Percentiles rank a stretch among this genome's conserved stretches.
These are phyloP conservation scores for Alosa alosa DNA, from an alignment of 2,113 vertebrate genomes.

Conservation along the genomic window DNA sequence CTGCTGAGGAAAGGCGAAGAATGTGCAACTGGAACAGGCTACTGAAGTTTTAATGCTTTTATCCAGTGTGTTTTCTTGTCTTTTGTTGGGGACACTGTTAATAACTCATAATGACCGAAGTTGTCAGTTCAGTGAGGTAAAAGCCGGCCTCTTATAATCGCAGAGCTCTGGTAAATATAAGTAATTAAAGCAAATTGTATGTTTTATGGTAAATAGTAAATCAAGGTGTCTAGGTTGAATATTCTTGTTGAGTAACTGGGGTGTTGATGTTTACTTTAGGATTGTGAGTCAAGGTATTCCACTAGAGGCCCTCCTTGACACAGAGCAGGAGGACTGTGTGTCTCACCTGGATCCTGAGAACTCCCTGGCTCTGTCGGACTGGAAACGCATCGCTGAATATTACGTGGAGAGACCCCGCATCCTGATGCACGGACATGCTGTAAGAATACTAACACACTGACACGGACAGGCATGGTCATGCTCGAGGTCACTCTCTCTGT, in stretches of 20 bases:
- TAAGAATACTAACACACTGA: slow-evolving; percentile 50
- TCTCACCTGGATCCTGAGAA: slow-evolving; percentile 26
- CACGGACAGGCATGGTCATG: not conserved
- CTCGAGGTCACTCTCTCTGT: not conserved
- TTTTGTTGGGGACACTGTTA: no score
- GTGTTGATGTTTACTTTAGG: slow-evolving; percentile 54
- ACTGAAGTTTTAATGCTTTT: no score
- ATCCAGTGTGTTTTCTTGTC: no score
- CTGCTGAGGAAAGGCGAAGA: no score
- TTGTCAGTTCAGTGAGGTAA: no score
- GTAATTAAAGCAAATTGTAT: no score
- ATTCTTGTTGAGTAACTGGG: not conserved
- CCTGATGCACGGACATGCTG: slow-evolving; percentile 65
- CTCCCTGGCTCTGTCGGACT: slow-evolving; percentile 42
- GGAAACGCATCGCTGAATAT: slow-evolving; percentile 50
- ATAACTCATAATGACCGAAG: no score
- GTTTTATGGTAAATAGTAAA: no score
- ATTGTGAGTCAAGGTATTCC: slow-evolving; percentile 61
- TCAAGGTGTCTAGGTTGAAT: not conserved
- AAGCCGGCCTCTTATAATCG: no score
- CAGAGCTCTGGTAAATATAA: no score
- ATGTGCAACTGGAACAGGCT: no score
- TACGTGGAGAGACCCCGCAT: slow-evolving; percentile 58
- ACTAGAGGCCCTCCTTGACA: slow-evolving; percentile 33
- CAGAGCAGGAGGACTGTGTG: slow-evolving; percentile 38